A percentile compares a stretch with the other conserved stretches of the same genome.
Conservation (phyloP, 2,888 invertebrate genomes). For the Eutolmus rufibarbis region DNA sequence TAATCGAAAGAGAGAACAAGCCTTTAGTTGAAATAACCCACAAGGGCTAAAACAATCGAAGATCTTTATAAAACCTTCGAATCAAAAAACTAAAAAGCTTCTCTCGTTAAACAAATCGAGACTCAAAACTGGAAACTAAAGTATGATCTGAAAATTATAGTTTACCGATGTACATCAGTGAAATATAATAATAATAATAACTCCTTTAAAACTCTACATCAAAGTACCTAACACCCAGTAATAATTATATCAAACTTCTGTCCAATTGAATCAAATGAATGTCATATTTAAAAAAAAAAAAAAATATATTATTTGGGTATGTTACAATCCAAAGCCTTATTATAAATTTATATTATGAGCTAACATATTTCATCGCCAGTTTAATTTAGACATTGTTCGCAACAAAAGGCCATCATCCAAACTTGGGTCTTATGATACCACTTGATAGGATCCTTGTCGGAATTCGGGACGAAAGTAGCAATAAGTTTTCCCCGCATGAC, state of each 20-base stretch:
- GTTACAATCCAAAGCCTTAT: not conserved
- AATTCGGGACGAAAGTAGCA: not conserved
- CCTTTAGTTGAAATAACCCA: too few species aligned
- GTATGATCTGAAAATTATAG: too few species aligned
- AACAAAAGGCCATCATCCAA: not conserved
- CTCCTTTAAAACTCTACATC: too few species aligned
- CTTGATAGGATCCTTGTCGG: not conserved
- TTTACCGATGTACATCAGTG: too few species aligned
- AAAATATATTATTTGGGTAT: not conserved
- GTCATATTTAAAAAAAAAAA: not conserved
- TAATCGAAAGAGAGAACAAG: too few species aligned
- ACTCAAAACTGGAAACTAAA: not conserved
- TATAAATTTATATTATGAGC: not conserved
- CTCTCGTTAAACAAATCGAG: not conserved
- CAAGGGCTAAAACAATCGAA: too few species aligned
- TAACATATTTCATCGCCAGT: not conserved
- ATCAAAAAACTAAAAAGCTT: not conserved
- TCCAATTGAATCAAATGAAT: too few species aligned
- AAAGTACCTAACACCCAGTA: too few species aligned
- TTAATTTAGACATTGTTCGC: not conserved
- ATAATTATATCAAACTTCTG: too few species aligned
- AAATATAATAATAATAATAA: too few species aligned
- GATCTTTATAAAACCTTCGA: too few species aligned
- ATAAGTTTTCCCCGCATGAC: not conserved
- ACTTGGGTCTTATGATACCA: not conserved